Conservation (phyloP, 2,888 invertebrate genomes). For the Leucophora obtusa region DNA sequence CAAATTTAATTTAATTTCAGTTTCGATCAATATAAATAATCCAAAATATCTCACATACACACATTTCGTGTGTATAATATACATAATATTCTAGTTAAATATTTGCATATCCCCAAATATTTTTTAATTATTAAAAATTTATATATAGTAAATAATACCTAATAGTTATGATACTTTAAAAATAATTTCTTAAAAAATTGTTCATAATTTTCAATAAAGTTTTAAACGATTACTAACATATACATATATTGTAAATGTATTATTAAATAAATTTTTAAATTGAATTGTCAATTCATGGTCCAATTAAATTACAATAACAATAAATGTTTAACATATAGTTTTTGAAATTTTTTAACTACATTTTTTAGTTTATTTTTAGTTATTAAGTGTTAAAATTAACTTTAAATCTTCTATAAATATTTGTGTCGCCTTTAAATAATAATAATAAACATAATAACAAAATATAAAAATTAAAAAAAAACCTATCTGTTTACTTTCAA, state of each 20-base stretch:
- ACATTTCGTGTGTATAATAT: not conserved
- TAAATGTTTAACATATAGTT: conserved; percentile 67
- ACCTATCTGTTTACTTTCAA: too few species aligned
- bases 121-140: not conserved
- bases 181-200: conserved; percentile 15
- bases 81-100: not conserved
- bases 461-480: conserved; percentile 21
- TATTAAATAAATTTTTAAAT: conserved; percentile 31
- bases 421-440: conserved; percentile 59
- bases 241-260: conserved; percentile 5
- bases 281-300: conserved; percentile 76
- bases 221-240: not conserved
- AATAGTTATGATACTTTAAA: not conserved
- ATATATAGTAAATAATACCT: not conserved
- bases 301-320: conserved; percentile 73
- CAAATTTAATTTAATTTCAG: not conserved
- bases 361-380: conserved; percentile 19
- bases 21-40: not conserved
- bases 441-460: conserved; percentile 34
- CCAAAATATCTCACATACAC: not conserved
- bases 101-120: conserved; percentile 5
- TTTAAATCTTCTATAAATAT: conserved; percentile 43
- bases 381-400: conserved; percentile 52
- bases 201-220: not conserved
- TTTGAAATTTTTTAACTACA: conserved; percentile 21